Evolutionary conservation across 2,113 vertebrate genomes (phyloP).

Genomic region (Eolophus roseicapilla): DNA sequence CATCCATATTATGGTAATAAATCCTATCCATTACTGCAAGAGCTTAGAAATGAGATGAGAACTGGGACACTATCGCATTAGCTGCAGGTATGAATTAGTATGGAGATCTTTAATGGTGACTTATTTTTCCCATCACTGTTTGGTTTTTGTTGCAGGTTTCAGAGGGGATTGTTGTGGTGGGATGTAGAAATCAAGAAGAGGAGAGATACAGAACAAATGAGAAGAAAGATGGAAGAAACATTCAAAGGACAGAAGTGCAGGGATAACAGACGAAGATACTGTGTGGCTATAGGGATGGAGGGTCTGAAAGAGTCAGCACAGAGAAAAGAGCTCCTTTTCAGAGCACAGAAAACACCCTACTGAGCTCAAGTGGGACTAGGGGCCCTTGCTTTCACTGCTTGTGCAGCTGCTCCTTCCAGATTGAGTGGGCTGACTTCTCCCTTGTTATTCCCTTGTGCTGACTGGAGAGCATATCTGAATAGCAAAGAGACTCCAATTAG

Average conservation of each 20-base stretch:
- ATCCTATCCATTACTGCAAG: neutral
- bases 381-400: neutral
- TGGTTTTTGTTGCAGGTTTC: neutral
- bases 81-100: neutral
- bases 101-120: neutral
- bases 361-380: neutral
- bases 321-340: neutral
- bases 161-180: neutral
- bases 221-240: neutral
- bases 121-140: neutral
- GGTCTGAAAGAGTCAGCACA: neutral
- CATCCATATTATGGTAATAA: neutral
- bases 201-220: neutral
- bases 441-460: constrained; percentile 54
- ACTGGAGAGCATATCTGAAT: constrained; percentile 45
- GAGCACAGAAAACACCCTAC: neutral
- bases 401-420: constrained; percentile 49
- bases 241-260: neutral
- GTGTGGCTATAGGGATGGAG: neutral
- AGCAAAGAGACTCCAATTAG: constrained; percentile 49
- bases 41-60: neutral
- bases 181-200: neutral
- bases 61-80: neutral
- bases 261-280: neutral
- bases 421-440: constrained; percentile 46